Percentiles rank a stretch among this genome's conserved stretches.
phyloP scores from a whole-genome alignment of 2,797 vertebrate genomes.

The Anabas testudineus region DNA sequence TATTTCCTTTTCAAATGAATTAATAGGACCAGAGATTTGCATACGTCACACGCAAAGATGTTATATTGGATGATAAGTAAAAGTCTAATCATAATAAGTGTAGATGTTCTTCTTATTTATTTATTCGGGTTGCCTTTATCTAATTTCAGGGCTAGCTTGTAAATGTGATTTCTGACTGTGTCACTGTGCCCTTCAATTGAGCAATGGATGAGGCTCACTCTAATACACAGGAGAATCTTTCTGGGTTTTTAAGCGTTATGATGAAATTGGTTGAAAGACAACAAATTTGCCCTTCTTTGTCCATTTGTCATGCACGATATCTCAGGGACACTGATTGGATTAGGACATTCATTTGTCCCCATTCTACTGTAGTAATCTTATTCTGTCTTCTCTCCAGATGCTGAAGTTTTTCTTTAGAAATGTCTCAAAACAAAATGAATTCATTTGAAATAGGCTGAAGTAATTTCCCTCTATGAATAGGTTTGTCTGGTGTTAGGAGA shows the following conservation, averaged over 20 bases:
- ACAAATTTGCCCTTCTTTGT: slow-evolving; percentile 60
- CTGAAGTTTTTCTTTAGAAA: slow-evolving; percentile 29
- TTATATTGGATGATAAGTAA: too few species aligned
- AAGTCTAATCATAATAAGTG: too few species aligned
- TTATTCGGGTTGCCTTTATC: too few species aligned
- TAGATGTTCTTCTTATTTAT: too few species aligned
- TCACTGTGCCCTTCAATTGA: slow-evolving; percentile 12
- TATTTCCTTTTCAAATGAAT: too few species aligned
- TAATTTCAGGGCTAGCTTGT: too few species aligned
- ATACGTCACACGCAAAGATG: too few species aligned
- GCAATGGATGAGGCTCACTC: slow-evolving; percentile 4
- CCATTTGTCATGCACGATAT: slow-evolving; percentile 61
- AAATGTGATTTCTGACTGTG: neutral
- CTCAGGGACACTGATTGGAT: slow-evolving; percentile 51
- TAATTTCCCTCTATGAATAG: slow-evolving; percentile 16
- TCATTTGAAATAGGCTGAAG: slow-evolving; percentile 39
- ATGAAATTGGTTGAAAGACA: slow-evolving; percentile 73
- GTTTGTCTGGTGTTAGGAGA: slow-evolving; percentile 10
- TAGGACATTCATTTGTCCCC: slow-evolving; percentile 50
- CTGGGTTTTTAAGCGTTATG: slow-evolving; percentile 49
- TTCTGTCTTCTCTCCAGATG: slow-evolving; percentile 35
- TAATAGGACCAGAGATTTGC: too few species aligned
- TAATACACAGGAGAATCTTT: slow-evolving; percentile 22
- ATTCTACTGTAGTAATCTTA: neutral
- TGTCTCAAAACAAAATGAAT: slow-evolving; percentile 5